Conservation (phyloP, 2,888 invertebrate species). For the Eulithis prunata region DNA sequence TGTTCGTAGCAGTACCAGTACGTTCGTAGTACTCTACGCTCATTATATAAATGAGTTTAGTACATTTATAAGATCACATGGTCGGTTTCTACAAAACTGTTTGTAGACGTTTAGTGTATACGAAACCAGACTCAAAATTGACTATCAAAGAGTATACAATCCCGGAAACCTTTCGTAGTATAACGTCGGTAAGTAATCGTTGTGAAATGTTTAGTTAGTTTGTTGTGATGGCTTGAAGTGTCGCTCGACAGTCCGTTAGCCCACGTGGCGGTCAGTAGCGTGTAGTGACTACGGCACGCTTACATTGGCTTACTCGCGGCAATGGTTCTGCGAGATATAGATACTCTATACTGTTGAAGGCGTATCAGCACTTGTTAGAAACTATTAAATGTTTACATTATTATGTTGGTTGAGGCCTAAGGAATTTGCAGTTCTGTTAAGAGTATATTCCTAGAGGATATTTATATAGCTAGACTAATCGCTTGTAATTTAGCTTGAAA, state of each 20-base stretch:
- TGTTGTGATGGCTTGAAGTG: constrained; percentile 69
- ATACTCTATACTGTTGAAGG: constrained; percentile 46
- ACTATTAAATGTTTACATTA: constrained; percentile 51
- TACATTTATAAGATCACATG: no score
- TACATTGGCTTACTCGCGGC: constrained; percentile 73
- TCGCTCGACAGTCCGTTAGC: constrained; percentile 74
- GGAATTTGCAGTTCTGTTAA: constrained; percentile 40
- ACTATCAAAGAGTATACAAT: not conserved
- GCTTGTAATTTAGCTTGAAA: constrained; percentile 45
- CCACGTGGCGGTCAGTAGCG: constrained; percentile 68
- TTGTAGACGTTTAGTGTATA: no score
- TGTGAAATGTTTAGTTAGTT: constrained; percentile 22
- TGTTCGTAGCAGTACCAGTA: constrained; percentile 8
- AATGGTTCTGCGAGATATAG: constrained; percentile 64
- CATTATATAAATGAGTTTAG: no score
- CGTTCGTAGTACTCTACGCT: no score
- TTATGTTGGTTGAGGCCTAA: constrained; percentile 45
- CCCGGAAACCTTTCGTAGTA: not conserved
- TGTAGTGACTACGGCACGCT: constrained; percentile 80
- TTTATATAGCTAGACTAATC: constrained; percentile 45
- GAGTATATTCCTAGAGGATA: constrained; percentile 38
- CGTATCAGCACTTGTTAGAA: constrained; percentile 61
- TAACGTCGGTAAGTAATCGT: constrained; percentile 2
- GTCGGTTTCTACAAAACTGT: no score
- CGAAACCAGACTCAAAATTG: no score